Percentiles rank a stretch among this genome's conserved stretches.
These are phyloP conservation scores for Xestia xanthographa DNA, from an alignment of 2,888 invertebrate genomes.

Conservation along the genomic window DNA sequence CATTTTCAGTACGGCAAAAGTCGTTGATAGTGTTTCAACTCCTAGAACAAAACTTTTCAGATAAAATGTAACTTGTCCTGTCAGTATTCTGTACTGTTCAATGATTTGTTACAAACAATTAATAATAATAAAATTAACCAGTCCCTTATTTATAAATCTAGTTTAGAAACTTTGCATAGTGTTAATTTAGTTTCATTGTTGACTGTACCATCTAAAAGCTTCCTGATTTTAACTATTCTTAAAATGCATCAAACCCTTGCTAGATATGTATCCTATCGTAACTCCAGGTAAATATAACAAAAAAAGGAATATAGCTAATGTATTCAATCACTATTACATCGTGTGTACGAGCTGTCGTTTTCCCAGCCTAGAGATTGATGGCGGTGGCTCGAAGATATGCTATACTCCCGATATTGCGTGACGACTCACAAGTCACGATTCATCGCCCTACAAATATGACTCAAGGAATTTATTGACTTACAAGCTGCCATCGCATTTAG, in stretches of 20 bases:
- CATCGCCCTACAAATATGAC: slow-evolving; percentile 73
- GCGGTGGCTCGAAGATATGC: slow-evolving; percentile 78
- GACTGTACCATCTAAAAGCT: background rate
- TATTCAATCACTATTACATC: slow-evolving; percentile 62
- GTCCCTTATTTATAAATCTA: background rate
- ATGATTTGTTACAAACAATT: background rate
- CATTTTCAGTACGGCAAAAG: slow-evolving; percentile 3
- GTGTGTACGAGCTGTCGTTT: slow-evolving; percentile 69
- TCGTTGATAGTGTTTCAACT: background rate
- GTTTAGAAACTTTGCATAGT: background rate
- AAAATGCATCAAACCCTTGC: background rate
- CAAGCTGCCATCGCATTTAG: slow-evolving; percentile 62
- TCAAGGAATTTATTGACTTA: slow-evolving; percentile 73
- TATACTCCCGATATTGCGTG: slow-evolving; percentile 83
- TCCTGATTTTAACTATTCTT: background rate
- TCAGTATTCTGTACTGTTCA: background rate
- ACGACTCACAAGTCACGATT: slow-evolving; percentile 76
- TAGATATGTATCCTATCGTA: background rate
- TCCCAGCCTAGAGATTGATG: slow-evolving; percentile 81
- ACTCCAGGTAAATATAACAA: background rate
- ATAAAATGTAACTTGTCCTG: background rate
- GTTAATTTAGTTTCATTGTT: background rate
- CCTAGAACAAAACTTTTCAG: background rate
- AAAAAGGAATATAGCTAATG: slow-evolving; percentile 29
- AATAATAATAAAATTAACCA: background rate